Evolutionary conservation across 1,140 invertebrate species (phyloP), one percentile per base, ranked within the genome.

Genomic region (Ganaspis sp.): DNA sequence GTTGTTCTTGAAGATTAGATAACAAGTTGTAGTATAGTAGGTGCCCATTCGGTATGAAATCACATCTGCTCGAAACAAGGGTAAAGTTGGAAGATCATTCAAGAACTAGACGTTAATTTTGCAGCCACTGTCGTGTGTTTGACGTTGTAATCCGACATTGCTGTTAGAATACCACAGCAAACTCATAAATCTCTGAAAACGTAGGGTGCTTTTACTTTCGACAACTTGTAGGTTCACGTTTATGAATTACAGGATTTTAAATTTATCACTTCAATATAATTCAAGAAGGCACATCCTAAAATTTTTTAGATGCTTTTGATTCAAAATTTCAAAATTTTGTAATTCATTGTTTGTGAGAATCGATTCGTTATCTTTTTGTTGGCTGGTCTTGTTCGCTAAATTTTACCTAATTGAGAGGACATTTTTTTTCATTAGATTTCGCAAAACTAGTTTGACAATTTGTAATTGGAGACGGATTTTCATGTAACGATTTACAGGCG

Each of bases 171-270:
- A 74, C 64, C 72, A 75, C 75, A 72, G 64, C 11, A 78, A 72
- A 75, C 71, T 72, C 69, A 78, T 81, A 81, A 81, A 81, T 81
- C 77, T 81, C 40, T 19, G 64, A 75, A 77, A 81, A 81, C 80
- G 78, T 75, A 76, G 34, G 77, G 72, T 81, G 77, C 69, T 76
- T 37, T 58, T 45, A 81, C 42, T 49, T 49, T n/a, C 4, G 45
- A 4, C 45, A 49, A 17, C 45, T 17, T 49, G 15, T 6, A 34
- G 6, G 29, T 34, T 34, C 6, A 17, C 45, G 17, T 17, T 19
- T 49, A 49, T 19, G 29, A 34, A 34, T 34, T 34, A n/a, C 29
- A 6, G 29, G 2, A 34, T 34, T 34, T 34, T 34, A 6, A 34
- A 34, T 34, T 34, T 34, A n/a, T n/a, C n/a, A n/a, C n/a, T n/a